Percentiles rank a stretch among this genome's conserved stretches.
Evolutionary conservation across 2,797 vertebrate species (phyloP).

Genomic region (Muraenolepis orangiensis): DNA sequence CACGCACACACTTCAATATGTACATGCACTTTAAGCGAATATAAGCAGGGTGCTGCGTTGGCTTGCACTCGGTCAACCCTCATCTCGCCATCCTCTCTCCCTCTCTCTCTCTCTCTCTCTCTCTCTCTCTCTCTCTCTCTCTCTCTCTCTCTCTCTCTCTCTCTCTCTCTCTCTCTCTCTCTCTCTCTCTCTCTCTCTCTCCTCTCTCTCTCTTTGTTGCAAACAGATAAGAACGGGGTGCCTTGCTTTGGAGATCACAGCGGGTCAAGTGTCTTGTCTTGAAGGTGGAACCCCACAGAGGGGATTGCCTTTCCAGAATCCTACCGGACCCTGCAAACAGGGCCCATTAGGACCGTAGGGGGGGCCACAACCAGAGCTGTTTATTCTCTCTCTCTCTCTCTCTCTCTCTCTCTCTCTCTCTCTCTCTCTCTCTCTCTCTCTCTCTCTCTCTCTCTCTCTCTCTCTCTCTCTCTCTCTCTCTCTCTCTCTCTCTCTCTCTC

Average conservation of each 20-base stretch:
- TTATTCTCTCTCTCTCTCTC: neutral
- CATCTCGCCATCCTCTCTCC: neutral
- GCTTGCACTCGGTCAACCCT: conserved; percentile 5
- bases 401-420: neutral
- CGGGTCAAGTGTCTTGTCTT: too few relatives aligned
- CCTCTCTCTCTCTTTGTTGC: too few relatives aligned
- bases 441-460: neutral
- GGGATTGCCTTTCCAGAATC: too few relatives aligned
- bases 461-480: neutral
- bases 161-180: neutral
- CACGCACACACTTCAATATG: neutral
- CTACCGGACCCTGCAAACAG: too few relatives aligned
- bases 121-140: neutral
- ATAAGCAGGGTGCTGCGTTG: neutral
- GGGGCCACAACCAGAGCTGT: too few relatives aligned
- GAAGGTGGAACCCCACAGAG: too few relatives aligned
- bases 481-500: neutral
- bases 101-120: neutral
- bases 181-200: too few relatives aligned
- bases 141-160: neutral
- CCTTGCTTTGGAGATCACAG: too few relatives aligned
- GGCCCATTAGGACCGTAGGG: too few relatives aligned
- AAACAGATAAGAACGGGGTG: too few relatives aligned
- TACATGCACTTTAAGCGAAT: neutral
- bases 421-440: neutral